Percentiles rank a stretch among this genome's conserved stretches.
Evolutionary conservation across 2,797 vertebrate species (phyloP).

Genomic region (Menidia menidia): DNA sequence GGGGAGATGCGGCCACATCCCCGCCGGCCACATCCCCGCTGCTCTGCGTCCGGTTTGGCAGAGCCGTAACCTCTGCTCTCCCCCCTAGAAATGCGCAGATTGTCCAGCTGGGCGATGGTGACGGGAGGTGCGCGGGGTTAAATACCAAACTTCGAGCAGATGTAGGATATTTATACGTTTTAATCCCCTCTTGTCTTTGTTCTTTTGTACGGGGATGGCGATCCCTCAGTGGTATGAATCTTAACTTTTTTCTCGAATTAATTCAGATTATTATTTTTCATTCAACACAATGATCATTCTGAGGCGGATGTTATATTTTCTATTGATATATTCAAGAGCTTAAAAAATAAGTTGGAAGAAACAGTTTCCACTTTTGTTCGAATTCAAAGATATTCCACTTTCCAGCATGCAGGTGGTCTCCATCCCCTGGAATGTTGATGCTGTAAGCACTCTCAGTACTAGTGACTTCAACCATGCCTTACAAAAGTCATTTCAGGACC

Average conservation of each 20-base stretch:
- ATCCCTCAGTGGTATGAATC: neutral
- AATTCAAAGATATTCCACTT: neutral
- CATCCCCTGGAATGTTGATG: neutral
- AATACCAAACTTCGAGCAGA: constrained; percentile 60
- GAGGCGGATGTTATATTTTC: no score
- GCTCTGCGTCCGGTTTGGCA: constrained; percentile 38
- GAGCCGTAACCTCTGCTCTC: constrained; percentile 44
- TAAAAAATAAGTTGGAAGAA: no score
- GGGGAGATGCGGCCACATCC: no score
- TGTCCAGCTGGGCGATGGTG: constrained; percentile 41
- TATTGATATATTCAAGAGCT: no score
- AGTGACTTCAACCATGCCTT: no score
- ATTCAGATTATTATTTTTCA: no score
- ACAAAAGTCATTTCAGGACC: neutral
- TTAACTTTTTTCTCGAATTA: no score
- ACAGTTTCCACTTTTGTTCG: neutral
- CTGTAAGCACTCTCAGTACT: neutral
- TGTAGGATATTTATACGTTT: constrained; percentile 1
- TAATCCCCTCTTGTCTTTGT: neutral
- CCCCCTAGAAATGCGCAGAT: constrained; percentile 43
- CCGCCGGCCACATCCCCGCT: no score
- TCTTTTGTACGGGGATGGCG: neutral
- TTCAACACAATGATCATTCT: no score
- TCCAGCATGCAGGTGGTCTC: neutral
- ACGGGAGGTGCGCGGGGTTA: constrained; percentile 47